Conservation (phyloP, 2,888 invertebrate genomes). For the Drosophila bunnanda region DNA sequence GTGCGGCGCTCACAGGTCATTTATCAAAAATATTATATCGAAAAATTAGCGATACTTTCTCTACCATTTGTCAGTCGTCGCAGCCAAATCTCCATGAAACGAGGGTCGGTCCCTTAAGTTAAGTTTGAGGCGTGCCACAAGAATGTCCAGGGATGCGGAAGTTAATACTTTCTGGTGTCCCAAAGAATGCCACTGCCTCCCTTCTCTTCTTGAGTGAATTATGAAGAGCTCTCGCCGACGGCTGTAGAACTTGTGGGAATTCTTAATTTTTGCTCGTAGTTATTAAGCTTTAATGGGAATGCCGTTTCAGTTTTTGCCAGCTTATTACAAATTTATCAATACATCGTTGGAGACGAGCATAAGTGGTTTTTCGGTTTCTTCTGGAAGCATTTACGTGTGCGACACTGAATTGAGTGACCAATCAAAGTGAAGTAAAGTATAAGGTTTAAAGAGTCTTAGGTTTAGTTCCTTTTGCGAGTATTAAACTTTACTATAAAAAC, state of each 20-base stretch:
- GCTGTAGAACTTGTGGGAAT: constrained; percentile 6
- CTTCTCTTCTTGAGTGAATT: constrained; percentile 33
- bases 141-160: constrained; percentile 56
- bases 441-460: too few species aligned
- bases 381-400: background rate
- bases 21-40: constrained; percentile 47
- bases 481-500: too few species aligned
- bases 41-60: constrained; percentile 53
- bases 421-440: background rate
- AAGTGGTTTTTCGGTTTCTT: background rate
- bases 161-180: constrained; percentile 52
- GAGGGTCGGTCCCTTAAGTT: constrained; percentile 49
- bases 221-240: constrained; percentile 31
- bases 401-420: background rate
- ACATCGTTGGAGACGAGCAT: background rate
- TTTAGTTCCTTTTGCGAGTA: background rate
- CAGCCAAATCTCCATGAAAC: constrained; percentile 59
- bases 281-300: constrained; percentile 31
- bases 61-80: constrained; percentile 30
- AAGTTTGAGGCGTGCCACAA: constrained; percentile 28
- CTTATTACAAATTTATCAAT: constrained; percentile 9
- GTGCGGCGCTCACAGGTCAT: constrained; percentile 36
- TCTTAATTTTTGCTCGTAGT: constrained; percentile 16
- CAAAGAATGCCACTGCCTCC: constrained; percentile 17
- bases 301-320: background rate